Percentiles rank a stretch among this genome's conserved stretches.
These are phyloP conservation scores for Stenoptilia bipunctidactyla DNA, from an alignment of 2,888 invertebrate species.

Conservation along the genomic window DNA sequence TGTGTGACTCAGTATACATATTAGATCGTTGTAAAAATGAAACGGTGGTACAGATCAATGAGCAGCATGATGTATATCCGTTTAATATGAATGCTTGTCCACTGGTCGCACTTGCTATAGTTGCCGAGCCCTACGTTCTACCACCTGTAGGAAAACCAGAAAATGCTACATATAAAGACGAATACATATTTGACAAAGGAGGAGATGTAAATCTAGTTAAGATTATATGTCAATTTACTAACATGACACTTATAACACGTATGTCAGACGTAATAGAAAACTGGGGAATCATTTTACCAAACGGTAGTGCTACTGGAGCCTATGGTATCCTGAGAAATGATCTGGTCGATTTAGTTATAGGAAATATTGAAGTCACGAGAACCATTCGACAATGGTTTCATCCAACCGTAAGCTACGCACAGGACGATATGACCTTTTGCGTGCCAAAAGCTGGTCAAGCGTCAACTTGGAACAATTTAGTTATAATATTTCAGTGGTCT, in stretches of 20 bases:
- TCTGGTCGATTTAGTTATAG: conserved; percentile 47
- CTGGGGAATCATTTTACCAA: conserved; percentile 43
- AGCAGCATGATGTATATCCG: conserved; percentile 46
- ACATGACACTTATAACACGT: conserved; percentile 49
- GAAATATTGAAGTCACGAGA: conserved; percentile 59
- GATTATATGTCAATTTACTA: conserved; percentile 56
- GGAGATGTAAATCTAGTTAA: conserved; percentile 58
- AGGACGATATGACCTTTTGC: conserved; percentile 65
- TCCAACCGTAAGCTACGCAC: conserved; percentile 56
- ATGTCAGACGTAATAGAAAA: conserved; percentile 46
- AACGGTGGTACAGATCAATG: conserved; percentile 30
- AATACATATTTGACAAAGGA: conserved; percentile 46
- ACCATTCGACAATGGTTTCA: conserved; percentile 53
- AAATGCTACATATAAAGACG: conserved; percentile 33
- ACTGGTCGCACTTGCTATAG: conserved; percentile 45
- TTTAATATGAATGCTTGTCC: conserved; percentile 53
- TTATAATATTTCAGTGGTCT: conserved; percentile 59
- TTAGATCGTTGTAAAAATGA: conserved; percentile 48
- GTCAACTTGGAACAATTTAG: conserved; percentile 55
- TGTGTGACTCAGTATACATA: conserved; percentile 46
- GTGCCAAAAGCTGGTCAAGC: conserved; percentile 51
- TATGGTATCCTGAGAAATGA: conserved; percentile 39
- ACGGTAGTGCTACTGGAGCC: conserved; percentile 51
- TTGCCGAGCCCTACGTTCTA: conserved; percentile 63
- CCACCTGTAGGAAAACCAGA: conserved; percentile 36